Evolutionary conservation across 2,888 invertebrate genomes (phyloP), one percentile per base, ranked within the genome.

Genomic region (Andrena fulva): DNA sequence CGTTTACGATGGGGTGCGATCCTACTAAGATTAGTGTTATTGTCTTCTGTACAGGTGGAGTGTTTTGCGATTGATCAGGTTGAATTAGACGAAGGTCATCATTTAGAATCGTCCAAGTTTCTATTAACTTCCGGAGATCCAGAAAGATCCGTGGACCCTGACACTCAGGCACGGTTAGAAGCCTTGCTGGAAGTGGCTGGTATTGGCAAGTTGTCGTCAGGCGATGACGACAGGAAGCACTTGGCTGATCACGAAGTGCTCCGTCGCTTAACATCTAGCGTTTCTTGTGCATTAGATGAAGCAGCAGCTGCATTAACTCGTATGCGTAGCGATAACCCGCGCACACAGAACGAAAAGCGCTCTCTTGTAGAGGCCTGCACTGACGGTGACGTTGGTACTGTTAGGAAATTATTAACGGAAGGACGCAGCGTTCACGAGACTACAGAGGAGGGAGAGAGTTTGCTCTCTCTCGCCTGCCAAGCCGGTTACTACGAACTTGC

Each of bases 401-500:
- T 99, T 75, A 96, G 97, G 90, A 98, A 98, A 94, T 96, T 99
- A 85, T 96, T 99, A 82, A 98, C 98, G 68, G 99, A 99, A 94
- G 99, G 99, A 69, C 96, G 98, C 79, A 98, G 97, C 92, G 98
- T 99, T 82, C 98, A 98, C 95, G 99, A 99, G 95, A 98, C 99
- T 86, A 98, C 98, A 81, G 99, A 99, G 94, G 99, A 99, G 94
- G 99, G 99, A 88, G 99, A 99, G 95, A 98, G 98, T 92, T 95
- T 99, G 85, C 95, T 99, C 85, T 99, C 99, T 74, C 96, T 99
- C 91, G 99, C 99, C 82, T 99, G 99, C 94, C 98, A 99, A 84
- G 99, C 99, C 84, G 99, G 99, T 68, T 99, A 99, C 95, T 99
- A 98, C 95, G 99, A 99, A 95, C 96, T 99, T 89, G 99, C 99